Conservation (phyloP, 2,888 invertebrate genomes). For the Endomychus coccineus region DNA sequence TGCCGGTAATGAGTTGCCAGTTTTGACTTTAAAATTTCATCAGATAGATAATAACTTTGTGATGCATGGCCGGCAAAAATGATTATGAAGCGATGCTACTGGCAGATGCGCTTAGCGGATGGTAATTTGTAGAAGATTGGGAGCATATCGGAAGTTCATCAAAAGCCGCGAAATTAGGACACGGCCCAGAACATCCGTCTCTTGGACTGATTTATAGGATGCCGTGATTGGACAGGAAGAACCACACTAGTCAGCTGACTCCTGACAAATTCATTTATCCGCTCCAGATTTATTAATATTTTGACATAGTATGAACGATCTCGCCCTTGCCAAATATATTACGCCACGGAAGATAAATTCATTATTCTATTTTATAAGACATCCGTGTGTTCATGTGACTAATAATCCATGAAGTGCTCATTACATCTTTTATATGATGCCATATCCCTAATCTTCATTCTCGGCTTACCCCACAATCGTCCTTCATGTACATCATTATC, state of each 20-base stretch:
- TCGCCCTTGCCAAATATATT: too few relatives aligned
- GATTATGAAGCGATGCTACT: constrained; percentile 34
- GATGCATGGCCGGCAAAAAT: constrained; percentile 32
- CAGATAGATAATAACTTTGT: constrained; percentile 22
- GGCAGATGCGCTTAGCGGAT: constrained; percentile 32
- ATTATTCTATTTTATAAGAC: too few relatives aligned
- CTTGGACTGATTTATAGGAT: constrained; percentile 33
- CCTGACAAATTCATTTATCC: constrained; percentile 22
- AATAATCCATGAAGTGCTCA: too few relatives aligned
- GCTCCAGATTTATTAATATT: constrained; percentile 20
- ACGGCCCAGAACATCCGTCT: constrained; percentile 35
- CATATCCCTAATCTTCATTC: too few relatives aligned
- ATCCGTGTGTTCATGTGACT: too few relatives aligned
- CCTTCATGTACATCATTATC: too few relatives aligned
- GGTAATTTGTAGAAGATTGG: constrained; percentile 40
- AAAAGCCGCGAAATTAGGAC: constrained; percentile 40
- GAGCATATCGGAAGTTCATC: constrained; percentile 41
- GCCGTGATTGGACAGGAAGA: constrained; percentile 27
- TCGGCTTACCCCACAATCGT: too few relatives aligned
- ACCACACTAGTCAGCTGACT: constrained; percentile 23
- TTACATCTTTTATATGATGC: too few relatives aligned
- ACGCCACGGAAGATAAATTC: too few relatives aligned
- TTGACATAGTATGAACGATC: not conserved
- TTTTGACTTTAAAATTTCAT: constrained; percentile 30
- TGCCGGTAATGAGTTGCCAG: constrained; percentile 31